Conservation (phyloP, 1,140 invertebrate genomes). For the Ceratosolen solmsi region DNA sequence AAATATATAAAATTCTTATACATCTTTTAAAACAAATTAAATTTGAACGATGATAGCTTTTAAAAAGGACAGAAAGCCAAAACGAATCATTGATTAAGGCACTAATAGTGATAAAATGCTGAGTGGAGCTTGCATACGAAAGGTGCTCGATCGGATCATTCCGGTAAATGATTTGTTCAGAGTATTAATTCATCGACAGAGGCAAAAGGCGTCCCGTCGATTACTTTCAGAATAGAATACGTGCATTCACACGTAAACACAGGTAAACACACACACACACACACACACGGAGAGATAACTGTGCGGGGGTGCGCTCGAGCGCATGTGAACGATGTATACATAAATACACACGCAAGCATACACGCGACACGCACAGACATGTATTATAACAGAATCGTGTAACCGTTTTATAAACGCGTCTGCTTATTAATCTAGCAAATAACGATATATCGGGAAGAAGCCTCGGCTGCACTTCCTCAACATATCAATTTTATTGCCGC, state of each 20-base stretch:
- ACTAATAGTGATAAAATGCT: constrained; percentile 42
- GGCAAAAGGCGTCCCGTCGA: constrained; percentile 67
- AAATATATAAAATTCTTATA: too few species aligned
- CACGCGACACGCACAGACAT: too few species aligned
- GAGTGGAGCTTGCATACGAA: constrained; percentile 42
- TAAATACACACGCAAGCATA: background rate
- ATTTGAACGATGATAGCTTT: too few species aligned
- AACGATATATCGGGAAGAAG: background rate
- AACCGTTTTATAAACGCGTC: background rate
- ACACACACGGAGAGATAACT: too few species aligned
- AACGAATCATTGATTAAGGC: too few species aligned
- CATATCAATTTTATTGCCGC: background rate
- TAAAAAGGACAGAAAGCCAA: too few species aligned
- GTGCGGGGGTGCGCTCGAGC: too few species aligned
- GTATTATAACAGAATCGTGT: background rate
- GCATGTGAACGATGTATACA: background rate
- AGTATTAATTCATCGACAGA: constrained; percentile 53
- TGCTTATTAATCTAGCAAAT: background rate
- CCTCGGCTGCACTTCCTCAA: background rate
- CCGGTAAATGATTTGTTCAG: constrained; percentile 13
- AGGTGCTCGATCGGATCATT: constrained; percentile 10
- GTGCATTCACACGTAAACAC: background rate
- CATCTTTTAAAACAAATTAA: too few species aligned
- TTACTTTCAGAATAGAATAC: constrained; percentile 5
- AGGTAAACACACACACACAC: too few species aligned